Percentiles rank a stretch among this genome's conserved stretches.
Evolutionary conservation across 2,888 invertebrate genomes (phyloP).

Genomic region (Acrobasis suavella): DNA sequence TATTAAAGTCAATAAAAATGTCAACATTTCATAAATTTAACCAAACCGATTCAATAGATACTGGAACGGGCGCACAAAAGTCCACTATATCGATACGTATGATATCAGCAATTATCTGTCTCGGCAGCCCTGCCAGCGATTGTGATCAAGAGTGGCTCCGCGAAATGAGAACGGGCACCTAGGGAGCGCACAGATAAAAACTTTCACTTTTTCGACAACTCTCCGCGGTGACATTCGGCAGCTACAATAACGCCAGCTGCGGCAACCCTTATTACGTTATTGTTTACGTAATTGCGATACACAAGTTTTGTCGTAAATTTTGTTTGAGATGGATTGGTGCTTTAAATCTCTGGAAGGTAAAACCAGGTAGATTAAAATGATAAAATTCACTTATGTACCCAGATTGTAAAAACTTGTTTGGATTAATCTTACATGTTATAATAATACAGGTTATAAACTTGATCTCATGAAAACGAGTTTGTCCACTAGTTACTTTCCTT

Average conservation of each 20-base stretch:
- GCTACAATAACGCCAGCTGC: conserved; percentile 66
- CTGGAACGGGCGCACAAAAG: conserved; percentile 24
- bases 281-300: conserved; percentile 66
- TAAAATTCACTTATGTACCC: too few species aligned
- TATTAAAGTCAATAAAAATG: not conserved
- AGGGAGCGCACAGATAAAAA: conserved; percentile 75
- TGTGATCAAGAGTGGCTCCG: conserved; percentile 68
- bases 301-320: conserved; percentile 55
- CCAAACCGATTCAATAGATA: conserved; percentile 12
- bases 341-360: not conserved
- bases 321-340: conserved; percentile 1
- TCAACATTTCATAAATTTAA: not conserved
- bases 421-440: too few species aligned
- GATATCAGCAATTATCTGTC: conserved; percentile 13
- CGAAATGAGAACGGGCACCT: conserved; percentile 73
- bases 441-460: too few species aligned
- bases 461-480: too few species aligned
- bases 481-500: too few species aligned
- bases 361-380: too few species aligned
- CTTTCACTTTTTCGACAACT: conserved; percentile 76
- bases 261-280: conserved; percentile 67
- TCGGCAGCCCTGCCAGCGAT: conserved; percentile 62
- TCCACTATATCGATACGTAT: conserved; percentile 36
- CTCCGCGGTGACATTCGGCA: conserved; percentile 66
- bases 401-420: too few species aligned